Base-by-base conservation (phyloP, 2,888 invertebrate genomes). In the Acrobasis consociella region DNA sequence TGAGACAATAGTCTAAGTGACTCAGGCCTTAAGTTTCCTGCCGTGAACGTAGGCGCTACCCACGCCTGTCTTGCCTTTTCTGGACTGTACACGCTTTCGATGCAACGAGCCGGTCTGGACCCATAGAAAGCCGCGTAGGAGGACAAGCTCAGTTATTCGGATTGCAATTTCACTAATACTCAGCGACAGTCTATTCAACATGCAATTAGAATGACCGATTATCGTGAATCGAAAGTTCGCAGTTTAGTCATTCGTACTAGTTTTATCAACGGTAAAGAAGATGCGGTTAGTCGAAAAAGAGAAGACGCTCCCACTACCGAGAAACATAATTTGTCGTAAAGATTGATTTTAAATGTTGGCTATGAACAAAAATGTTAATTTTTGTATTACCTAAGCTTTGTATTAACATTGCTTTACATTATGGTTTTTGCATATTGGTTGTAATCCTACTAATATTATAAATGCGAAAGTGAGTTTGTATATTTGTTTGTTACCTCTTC, bases 61-160 rank as follows among this genome's bases (percentile, higher is more conserved):
- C 72, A 73, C 80, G 72, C 74, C 70, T 73, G 71, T 69, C 68
- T 75, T 70, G 67, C 81, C 80, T 74, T 89, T 78, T 83, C 74
- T 78, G 88, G 85, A 72, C 70, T 67, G 63, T 71, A 67, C 75
- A 69, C 77, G 83, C 87, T 89, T 87, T 88, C 86, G 75, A 82
- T 82, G 62, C 69, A 71, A 31, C 31, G 31, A 72, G 68, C 72
- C 65, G 69, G 67, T 71, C 64, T 66, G 67, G 68, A 68, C 60
- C 61, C 72, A 71, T 77, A 86, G 85, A 85, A 87, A 86, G 82
- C 67, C n/a, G 77, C 77, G 88, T 89, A 81, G 89, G 89, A 74
- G 83, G 85, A 79, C 78, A 74, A 51, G 68, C 66, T 69, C 70
- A 56, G 75, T 73, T 75, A 74, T 70, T 72, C 74, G 72, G 63